A percentile compares a stretch with the other conserved stretches of the same genome.
These are phyloP conservation scores for Shargacucullia verbasci DNA, from an alignment of 2,888 invertebrate species.

Conservation along the genomic window DNA sequence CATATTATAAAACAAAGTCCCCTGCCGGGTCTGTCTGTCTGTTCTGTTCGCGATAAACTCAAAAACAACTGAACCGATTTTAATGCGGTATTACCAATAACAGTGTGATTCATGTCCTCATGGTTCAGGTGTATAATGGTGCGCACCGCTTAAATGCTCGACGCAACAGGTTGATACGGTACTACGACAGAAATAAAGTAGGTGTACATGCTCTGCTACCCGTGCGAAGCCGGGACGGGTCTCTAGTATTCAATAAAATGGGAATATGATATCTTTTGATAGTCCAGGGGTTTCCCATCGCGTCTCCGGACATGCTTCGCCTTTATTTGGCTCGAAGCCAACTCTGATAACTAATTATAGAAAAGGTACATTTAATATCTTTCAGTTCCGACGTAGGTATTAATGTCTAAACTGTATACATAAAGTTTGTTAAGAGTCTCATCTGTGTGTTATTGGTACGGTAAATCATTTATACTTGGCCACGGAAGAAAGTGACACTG, in stretches of 20 bases:
- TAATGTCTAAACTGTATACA: conserved; percentile 36
- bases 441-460: conserved; percentile 19
- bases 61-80: too few species aligned
- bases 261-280: conserved; percentile 6
- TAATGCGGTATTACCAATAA: too few species aligned
- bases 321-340: conserved; percentile 64
- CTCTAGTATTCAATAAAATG: background rate
- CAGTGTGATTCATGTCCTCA: too few species aligned
- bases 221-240: too few species aligned
- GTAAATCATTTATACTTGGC: conserved; percentile 28
- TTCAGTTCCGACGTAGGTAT: conserved; percentile 18
- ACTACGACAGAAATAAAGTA: too few species aligned
- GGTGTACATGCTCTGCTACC: too few species aligned
- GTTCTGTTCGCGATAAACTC: too few species aligned
- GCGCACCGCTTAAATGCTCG: too few species aligned
- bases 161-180: too few species aligned
- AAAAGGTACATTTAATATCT: conserved; percentile 48
- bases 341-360: conserved; percentile 47
- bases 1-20: too few species aligned
- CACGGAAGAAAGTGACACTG: background rate
- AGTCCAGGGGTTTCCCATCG: conserved; percentile 63
- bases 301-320: conserved; percentile 53
- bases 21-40: too few species aligned
- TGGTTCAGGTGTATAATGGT: too few species aligned
- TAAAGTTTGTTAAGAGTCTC: conserved; percentile 32